phyloP scores from a whole-genome alignment of 1,140 invertebrate species.

The Papilio helenus region DNA sequence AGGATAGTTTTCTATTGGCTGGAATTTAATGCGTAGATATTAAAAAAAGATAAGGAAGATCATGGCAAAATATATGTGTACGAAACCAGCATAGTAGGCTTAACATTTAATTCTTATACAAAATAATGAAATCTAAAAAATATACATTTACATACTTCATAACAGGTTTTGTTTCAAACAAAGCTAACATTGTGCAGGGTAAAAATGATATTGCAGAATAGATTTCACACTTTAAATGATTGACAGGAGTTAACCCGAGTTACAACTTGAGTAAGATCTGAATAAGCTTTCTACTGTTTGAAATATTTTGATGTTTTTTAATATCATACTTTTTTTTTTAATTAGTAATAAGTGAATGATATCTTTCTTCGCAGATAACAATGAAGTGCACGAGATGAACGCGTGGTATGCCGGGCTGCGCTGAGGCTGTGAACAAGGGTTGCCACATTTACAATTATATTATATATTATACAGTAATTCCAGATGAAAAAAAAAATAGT shows the following conservation, averaged over 20 bases:
- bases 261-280: no score
- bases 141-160: no score
- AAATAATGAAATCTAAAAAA: background rate
- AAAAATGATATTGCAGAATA: no score
- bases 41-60: background rate
- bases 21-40: background rate
- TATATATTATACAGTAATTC: no score
- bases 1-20: background rate
- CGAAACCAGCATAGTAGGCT: background rate
- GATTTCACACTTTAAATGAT: no score
- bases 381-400: constrained; percentile 26
- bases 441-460: background rate
- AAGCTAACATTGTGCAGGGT: no score
- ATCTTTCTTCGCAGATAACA: background rate
- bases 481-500: no score
- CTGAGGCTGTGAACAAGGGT: constrained; percentile 37
- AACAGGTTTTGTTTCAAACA: no score
- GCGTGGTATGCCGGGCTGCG: background rate
- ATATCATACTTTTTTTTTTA: background rate
- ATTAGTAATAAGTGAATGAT: background rate
- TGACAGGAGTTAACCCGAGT: no score
- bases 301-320: no score
- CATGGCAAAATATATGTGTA: background rate
- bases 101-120: background rate
- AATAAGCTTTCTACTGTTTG: no score